A percentile compares a stretch with the other conserved stretches of the same genome.
These are phyloP conservation scores for Dasyurus viverrinus DNA, from an alignment of 2,113 vertebrate species.

Conservation along the genomic window DNA sequence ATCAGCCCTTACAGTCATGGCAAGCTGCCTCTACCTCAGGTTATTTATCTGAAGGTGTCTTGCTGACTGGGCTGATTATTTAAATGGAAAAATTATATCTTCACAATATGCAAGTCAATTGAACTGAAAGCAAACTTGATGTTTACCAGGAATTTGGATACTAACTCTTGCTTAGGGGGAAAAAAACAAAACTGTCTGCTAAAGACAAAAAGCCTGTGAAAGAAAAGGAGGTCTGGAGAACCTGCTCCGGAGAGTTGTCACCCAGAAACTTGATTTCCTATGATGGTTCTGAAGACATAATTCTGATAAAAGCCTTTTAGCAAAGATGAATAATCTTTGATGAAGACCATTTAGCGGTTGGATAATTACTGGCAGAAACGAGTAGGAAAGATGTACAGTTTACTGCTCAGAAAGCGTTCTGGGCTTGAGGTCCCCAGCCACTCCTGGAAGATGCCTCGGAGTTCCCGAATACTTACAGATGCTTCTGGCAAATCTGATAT, in stretches of 20 bases:
- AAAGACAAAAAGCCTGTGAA: slow-evolving; percentile 16
- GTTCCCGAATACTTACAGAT: slow-evolving; percentile 51
- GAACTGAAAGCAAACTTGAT: slow-evolving; percentile 33
- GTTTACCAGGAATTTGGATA: slow-evolving; percentile 30
- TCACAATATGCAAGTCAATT: slow-evolving; percentile 27
- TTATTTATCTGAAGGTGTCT: slow-evolving; percentile 55
- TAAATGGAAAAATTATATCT: slow-evolving; percentile 56
- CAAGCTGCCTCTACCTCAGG: slow-evolving; percentile 40
- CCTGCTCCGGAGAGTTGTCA: not conserved
- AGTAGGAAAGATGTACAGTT: slow-evolving; percentile 31
- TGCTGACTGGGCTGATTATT: slow-evolving; percentile 53
- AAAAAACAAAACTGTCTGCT: not conserved
- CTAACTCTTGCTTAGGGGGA: not conserved
- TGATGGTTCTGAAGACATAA: slow-evolving; percentile 36
- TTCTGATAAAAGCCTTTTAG: slow-evolving; percentile 56
- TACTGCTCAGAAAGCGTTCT: slow-evolving; percentile 35
- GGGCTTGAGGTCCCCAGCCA: slow-evolving; percentile 4
- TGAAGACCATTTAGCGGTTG: slow-evolving; percentile 32
- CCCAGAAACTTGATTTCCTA: slow-evolving; percentile 26
- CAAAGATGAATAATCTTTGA: slow-evolving; percentile 53
- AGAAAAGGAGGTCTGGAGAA: not conserved
- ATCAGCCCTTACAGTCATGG: not conserved
- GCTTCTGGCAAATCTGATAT: slow-evolving; percentile 23
- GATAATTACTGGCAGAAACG: slow-evolving; percentile 59
- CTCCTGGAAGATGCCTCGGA: slow-evolving; percentile 38